A percentile compares a stretch with the other conserved stretches of the same genome.
Conservation (phyloP, 2,113 vertebrate genomes). For the Vidua chalybeata region DNA sequence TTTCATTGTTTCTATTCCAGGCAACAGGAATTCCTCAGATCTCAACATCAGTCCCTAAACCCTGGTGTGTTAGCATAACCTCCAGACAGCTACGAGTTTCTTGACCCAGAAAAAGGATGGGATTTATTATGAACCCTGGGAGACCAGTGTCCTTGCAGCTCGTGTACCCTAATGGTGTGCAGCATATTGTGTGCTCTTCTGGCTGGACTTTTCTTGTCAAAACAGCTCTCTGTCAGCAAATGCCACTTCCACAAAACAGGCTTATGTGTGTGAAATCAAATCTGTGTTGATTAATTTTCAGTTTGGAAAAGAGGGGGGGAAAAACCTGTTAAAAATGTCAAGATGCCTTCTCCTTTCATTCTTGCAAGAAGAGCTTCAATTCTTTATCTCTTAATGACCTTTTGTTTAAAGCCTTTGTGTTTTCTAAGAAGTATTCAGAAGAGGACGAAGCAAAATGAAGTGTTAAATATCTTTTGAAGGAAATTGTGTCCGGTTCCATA, state of each 20-base stretch:
- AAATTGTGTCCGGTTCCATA: neutral
- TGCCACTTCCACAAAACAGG: neutral
- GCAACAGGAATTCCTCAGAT: slow-evolving; percentile 66
- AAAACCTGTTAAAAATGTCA: slow-evolving; percentile 46
- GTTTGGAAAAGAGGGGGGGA: neutral
- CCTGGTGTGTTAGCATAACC: slow-evolving; percentile 47
- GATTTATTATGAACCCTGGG: slow-evolving; percentile 42
- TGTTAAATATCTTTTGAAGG: slow-evolving; percentile 18
- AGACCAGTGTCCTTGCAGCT: slow-evolving; percentile 25
- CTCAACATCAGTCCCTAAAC: slow-evolving; percentile 49
- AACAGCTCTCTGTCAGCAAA: slow-evolving; percentile 31
- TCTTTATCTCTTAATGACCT: slow-evolving; percentile 64
- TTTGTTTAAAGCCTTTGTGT: slow-evolving; percentile 56
- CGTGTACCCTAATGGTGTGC: neutral
- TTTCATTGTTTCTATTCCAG: slow-evolving; percentile 64
- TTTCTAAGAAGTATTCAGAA: neutral
- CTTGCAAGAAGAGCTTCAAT: neutral
- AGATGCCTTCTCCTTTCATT: slow-evolving; percentile 14
- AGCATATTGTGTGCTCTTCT: neutral
- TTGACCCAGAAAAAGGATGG: slow-evolving; percentile 58
- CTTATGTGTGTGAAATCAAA: slow-evolving; percentile 54
- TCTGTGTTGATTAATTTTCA: slow-evolving; percentile 52
- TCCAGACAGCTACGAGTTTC: slow-evolving; percentile 55
- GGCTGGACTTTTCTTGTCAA: neutral
- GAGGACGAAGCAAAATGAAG: neutral